Conservation (phyloP, 2,113 vertebrate species). For the Alligator sinensis region DNA sequence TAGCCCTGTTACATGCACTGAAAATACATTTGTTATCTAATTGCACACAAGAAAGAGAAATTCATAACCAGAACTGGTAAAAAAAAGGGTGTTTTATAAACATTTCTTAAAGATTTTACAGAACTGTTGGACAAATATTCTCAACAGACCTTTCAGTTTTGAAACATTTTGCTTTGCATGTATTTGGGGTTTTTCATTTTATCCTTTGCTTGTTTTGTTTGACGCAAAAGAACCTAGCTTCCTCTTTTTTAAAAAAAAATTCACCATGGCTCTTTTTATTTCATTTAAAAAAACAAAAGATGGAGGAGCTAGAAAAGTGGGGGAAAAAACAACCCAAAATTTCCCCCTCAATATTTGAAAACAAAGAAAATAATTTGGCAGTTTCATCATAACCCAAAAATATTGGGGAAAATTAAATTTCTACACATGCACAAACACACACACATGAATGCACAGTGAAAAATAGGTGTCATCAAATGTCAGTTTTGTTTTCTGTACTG, state of each 20-base stretch:
- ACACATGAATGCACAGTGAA: not conserved
- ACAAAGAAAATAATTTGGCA: not conserved
- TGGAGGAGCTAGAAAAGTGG: not conserved
- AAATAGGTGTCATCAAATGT: no score
- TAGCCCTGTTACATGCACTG: not conserved
- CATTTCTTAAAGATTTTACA: not conserved
- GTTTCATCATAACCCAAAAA: not conserved
- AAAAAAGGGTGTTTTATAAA: not conserved
- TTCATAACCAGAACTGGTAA: not conserved
- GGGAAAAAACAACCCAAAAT: not conserved
- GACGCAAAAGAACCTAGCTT: not conserved
- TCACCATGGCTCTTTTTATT: no score
- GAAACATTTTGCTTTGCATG: not conserved
- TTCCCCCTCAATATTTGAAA: not conserved
- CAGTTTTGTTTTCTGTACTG: no score
- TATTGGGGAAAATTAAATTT: not conserved
- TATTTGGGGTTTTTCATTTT: constrained; percentile 16
- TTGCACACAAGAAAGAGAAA: rapidly evolving
- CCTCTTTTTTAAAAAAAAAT: not conserved
- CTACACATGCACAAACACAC: not conserved
- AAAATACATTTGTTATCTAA: constrained; percentile 11
- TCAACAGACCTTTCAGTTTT: not conserved
- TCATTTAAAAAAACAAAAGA: not conserved
- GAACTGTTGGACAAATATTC: not conserved
- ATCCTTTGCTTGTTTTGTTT: not conserved